phyloP scores from a whole-genome alignment of 2,113 vertebrate genomes.

The Orientallactaga bullata region DNA sequence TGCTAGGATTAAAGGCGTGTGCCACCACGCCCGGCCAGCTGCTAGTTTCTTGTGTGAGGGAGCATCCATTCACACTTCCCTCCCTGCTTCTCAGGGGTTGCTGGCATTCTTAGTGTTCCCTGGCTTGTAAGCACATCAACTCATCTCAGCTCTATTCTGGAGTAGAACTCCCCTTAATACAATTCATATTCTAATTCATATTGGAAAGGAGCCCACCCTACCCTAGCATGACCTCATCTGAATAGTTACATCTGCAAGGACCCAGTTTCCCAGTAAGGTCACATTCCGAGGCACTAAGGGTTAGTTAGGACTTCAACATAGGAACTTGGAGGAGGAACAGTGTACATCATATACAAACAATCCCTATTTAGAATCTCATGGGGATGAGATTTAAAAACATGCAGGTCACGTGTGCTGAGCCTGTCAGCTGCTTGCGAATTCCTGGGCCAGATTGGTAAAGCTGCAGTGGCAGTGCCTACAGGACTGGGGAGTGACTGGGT shows the following conservation, averaged over 20 bases:
- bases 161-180: neutral
- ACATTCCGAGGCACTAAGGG: neutral
- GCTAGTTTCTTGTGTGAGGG: too few species aligned
- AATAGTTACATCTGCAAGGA: neutral
- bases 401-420: neutral
- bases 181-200: too few species aligned
- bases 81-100: neutral
- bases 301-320: neutral
- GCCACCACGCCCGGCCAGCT: too few species aligned
- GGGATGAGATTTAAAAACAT: neutral
- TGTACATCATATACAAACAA: too few species aligned
- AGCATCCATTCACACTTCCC: too few species aligned
- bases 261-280: neutral
- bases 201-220: neutral
- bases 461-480: rapidly evolving
- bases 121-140: neutral
- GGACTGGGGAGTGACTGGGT: neutral
- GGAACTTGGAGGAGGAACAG: neutral
- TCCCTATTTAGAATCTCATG: neutral
- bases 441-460: neutral
- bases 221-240: neutral
- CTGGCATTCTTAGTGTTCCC: neutral
- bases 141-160: neutral
- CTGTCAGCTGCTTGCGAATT: neutral
- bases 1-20: too few species aligned